Conservation (phyloP, 2,113 vertebrate species). For the Ranitomeya variabilis region DNA sequence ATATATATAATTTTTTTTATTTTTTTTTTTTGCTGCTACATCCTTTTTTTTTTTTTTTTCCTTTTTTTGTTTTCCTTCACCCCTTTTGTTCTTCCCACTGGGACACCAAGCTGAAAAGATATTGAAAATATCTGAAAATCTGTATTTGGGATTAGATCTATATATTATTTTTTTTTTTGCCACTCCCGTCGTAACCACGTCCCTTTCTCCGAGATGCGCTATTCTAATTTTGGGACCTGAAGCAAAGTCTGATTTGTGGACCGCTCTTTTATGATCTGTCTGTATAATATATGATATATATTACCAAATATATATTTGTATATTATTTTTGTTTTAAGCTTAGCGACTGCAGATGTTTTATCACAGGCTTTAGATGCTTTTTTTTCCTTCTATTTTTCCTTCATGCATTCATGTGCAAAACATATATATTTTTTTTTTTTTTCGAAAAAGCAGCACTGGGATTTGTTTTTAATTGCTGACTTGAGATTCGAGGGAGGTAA, state of each 20-base stretch:
- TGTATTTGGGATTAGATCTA: neutral
- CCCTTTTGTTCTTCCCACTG: neutral
- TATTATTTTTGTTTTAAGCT: constrained; percentile 30
- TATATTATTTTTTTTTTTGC: too few relatives aligned
- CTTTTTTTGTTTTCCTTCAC: neutral
- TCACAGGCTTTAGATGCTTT: constrained; percentile 18
- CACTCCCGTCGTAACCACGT: neutral
- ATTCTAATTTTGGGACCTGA: neutral
- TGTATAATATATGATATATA: constrained; percentile 9
- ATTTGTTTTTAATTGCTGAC: constrained; percentile 1
- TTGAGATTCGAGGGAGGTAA: neutral
- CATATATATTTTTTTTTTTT: neutral
- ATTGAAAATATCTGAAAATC: neutral
- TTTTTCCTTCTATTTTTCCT: neutral
- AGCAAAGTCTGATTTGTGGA: neutral
- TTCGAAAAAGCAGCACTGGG: neutral
- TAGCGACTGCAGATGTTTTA: neutral
- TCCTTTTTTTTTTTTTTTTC: neutral
- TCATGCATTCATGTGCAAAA: neutral
- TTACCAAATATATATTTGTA: constrained; percentile 7
- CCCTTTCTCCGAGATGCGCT: neutral
- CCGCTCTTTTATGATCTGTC: constrained; percentile 21
- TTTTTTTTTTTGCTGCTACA: constrained; percentile 39
- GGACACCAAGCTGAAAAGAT: neutral
- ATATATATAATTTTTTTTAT: neutral